Evolutionary conservation across 2,797 vertebrate species (phyloP), one percentile per base, ranked within the genome.

Genomic region (Arnoldichthys spilopterus): DNA sequence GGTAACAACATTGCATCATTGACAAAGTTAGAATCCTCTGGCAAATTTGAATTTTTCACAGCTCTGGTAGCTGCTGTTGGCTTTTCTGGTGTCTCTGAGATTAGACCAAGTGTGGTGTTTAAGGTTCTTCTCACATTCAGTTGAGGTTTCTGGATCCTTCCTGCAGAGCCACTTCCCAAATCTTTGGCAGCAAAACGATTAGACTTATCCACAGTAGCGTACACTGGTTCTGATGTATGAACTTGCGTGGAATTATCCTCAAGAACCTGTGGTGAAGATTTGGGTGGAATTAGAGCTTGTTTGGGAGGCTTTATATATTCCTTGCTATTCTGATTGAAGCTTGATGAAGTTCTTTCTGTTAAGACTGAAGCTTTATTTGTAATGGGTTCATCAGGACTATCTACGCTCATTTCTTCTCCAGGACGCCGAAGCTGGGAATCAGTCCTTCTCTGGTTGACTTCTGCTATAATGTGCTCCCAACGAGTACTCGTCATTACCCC

Each of bases 381-480:
- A 37, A 12, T 4, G 2, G 8, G 3, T 24, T 87, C 85, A 43
- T 62, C 80, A 34, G 93, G 92, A 4, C 79, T 84, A 22, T 95
- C 94, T 56, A 94, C 93, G 63, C 91, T 94, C 86, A 95, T 89
- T 82, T 94, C 94, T 72, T 86, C 76, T 76, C 85, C 84, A 28
- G 80, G 13, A 12, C 87, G 58, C 22, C 81, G 66, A 26, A 85
- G 54, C 2, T 63, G 26, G 34, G 16, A 0, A 11, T 88, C 87
- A 75, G 80, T 87, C 18, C 89, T 76, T 80, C 82, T 92, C 82
- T 92, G 91, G 86, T 85, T 92, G 54, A 95, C 92, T 81, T 94
- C 92, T 15, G 94, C 92, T 20, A 94, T 87, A 28, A 95, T 85
- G 80, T 94, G 85, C 72, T 95, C 94, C 94, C 94, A 95, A 32